Base-by-base conservation (phyloP, 2,113 vertebrate species). In the Odontophorus gujanensis region DNA sequence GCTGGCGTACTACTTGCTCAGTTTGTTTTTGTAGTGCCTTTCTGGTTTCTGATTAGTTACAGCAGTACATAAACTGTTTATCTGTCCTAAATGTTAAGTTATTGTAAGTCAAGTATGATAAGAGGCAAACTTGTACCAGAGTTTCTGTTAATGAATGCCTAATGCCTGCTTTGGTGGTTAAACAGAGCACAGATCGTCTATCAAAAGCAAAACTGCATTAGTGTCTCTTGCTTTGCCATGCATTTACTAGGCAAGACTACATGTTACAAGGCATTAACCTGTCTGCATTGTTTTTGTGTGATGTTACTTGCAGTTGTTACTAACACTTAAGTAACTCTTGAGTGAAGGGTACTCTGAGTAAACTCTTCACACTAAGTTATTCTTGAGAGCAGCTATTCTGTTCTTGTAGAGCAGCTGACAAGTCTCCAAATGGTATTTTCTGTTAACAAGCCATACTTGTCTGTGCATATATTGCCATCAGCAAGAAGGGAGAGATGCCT, bases 301-400 rank as follows among this genome's bases (percentile, higher is more conserved):
- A 3, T 6, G 59, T 10, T 45, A 32, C 40, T 36, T 19, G 25
- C 36, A 30, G 47, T 12, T 38, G 78, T 48, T 3, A 25, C 59
- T 32, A 62, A 19, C 25, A 13, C 13, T 5, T 47, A 18, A 42
- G 28, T 62, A 38, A 10, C 21, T 66, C 40, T 7, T 8, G 4
- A 14, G 30, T 5, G 34, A 55, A 57, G 66, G 26, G 40, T 38
- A 7, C 40, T 38, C 5, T 1, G 6, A 62, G 61, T 13, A n/a
- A 50, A 28, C 18, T 7, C 50, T 53, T 51, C 16, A 28, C 11
- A 4, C 4, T 0, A 19, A 8, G 9, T 36, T 7, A 8, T 12
- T 25, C 5, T 0, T 1, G 6, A 57, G 36, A 57, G 22, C 43
- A 22, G 5, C 1, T 18, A 2, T 21, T 16, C 42, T 25, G 28